Evolutionary conservation across 2,113 vertebrate genomes (phyloP), one percentile per base, ranked within the genome.

Genomic region (Urocolius indicus): DNA sequence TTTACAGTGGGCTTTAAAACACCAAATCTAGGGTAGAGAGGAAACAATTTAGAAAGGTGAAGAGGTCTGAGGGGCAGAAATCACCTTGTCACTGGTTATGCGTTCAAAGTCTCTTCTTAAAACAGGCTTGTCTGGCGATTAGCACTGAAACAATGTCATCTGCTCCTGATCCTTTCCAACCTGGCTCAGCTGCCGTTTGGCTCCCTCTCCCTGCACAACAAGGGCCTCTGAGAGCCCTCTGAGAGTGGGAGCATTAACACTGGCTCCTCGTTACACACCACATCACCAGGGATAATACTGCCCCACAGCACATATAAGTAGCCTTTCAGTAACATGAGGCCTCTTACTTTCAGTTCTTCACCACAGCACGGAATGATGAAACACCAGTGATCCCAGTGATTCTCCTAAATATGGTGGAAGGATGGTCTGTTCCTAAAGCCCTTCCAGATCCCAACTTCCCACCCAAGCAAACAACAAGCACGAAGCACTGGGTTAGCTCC

Each of bases 31-130:
- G 10, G 6, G 3, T 48, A 38, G 16, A 20, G 12, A 77, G 16
- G 43, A 77, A 66, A 58, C 7, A 58, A 69, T 69, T 61, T 61
- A 68, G 54, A 55, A 82, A 72, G 17, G 7, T 34, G 32, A 72
- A 65, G 67, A 52, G 36, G 45, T 11, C 24, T 65, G 62, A 61
- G 45, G 41, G 3, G 36, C 24, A 74, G n/a, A 83, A 83, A 27
- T 23, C 2, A 2, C 36, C 11, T 26, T 1, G 2, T 30, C 51
- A 13, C 46, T 0, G 3, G 18, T 68, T 66, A 7, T 27, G 20
- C 73, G 55, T 87, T 74, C 0, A 2, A 87, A 34, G 27, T 66
- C 8, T 81, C 49, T 58, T 58, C 71, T 63, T 80, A 51, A 43
- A 80, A 58, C 30, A 83, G 38, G 54, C 26, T 83, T 73, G 65